phyloP scores from a whole-genome alignment of 2,113 vertebrate genomes.

The Oostethus manadensis region DNA sequence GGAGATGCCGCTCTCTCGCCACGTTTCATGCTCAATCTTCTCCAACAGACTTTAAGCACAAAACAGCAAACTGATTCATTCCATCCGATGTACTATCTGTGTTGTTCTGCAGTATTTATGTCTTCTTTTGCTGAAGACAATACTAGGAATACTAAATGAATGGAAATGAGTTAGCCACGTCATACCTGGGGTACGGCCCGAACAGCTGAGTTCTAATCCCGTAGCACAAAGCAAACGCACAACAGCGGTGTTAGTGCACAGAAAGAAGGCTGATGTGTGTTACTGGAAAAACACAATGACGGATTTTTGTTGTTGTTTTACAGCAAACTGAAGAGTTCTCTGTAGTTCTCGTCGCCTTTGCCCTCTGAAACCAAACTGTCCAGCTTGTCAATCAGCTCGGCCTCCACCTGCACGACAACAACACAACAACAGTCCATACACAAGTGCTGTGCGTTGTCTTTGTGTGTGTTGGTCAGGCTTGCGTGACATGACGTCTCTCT shows the following conservation, averaged over 20 bases:
- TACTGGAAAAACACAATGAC: not conserved
- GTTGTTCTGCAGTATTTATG: too few relatives aligned
- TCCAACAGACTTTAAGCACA: constrained; percentile 80
- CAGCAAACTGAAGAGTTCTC: constrained; percentile 96
- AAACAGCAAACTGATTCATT: not conserved
- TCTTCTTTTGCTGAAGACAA: too few relatives aligned
- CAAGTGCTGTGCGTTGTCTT: not conserved
- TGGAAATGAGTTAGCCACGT: not conserved
- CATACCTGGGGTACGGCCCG: constrained; percentile 99
- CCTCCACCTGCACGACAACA: constrained; percentile 81
- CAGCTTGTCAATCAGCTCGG: constrained; percentile 94
- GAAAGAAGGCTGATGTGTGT: constrained; percentile 23
- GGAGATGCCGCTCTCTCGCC: constrained; percentile 93
- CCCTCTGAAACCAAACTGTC: constrained; percentile 96
- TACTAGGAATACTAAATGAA: too few relatives aligned
- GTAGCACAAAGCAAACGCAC: constrained; percentile 74
- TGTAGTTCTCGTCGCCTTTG: constrained; percentile 97
- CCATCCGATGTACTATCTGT: too few relatives aligned
- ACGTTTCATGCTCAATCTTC: constrained; percentile 97
- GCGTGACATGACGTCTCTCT: too few relatives aligned
- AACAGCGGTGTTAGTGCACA: constrained; percentile 53
- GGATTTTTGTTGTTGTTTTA: constrained; percentile 63
- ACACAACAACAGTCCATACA: not conserved
- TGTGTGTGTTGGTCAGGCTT: constrained; percentile 11
- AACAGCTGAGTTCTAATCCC: constrained; percentile 96